Percentiles rank a stretch among this genome's conserved stretches.
These are phyloP conservation scores for Drosophila saltans DNA, from an alignment of 1,140 invertebrate species.

Conservation along the genomic window DNA sequence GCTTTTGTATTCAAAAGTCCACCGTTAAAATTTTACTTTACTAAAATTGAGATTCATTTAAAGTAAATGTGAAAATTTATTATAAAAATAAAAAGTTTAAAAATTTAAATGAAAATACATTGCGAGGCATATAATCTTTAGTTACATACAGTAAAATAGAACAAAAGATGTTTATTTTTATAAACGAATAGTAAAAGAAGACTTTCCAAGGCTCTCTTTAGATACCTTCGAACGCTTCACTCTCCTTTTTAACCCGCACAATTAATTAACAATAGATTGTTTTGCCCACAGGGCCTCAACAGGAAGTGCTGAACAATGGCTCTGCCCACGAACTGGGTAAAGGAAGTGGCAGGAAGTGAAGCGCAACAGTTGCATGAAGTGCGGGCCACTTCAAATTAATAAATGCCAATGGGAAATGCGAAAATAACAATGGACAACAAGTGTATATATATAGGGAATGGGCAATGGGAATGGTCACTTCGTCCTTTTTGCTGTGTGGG, in stretches of 20 bases:
- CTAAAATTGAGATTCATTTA: too few species aligned
- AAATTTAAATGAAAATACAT: too few species aligned
- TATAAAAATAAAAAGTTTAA: too few species aligned
- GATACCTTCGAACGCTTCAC: background rate
- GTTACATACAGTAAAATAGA: too few species aligned
- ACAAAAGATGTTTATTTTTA: background rate
- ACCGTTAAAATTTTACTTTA: background rate
- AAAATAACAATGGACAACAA: constrained; percentile 54
- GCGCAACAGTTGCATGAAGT: constrained; percentile 76
- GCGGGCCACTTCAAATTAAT: constrained; percentile 75
- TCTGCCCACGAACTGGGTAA: constrained; percentile 16
- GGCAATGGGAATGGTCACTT: constrained; percentile 45
- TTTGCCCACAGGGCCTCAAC: constrained; percentile 54
- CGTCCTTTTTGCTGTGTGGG: constrained; percentile 54
- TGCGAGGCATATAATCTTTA: too few species aligned
- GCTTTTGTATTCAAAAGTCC: background rate
- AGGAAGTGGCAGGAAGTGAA: constrained; percentile 49
- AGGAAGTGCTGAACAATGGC: constrained; percentile 58
- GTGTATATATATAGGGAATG: constrained; percentile 12
- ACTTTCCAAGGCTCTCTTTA: constrained; percentile 27
- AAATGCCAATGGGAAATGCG: constrained; percentile 55
- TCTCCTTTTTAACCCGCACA: constrained; percentile 45
- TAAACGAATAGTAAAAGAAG: background rate
- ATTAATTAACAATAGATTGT: constrained; percentile 76
- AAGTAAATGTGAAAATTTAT: background rate